phyloP scores from a whole-genome alignment of 2,113 vertebrate species.

The Gymnogyps californianus region DNA sequence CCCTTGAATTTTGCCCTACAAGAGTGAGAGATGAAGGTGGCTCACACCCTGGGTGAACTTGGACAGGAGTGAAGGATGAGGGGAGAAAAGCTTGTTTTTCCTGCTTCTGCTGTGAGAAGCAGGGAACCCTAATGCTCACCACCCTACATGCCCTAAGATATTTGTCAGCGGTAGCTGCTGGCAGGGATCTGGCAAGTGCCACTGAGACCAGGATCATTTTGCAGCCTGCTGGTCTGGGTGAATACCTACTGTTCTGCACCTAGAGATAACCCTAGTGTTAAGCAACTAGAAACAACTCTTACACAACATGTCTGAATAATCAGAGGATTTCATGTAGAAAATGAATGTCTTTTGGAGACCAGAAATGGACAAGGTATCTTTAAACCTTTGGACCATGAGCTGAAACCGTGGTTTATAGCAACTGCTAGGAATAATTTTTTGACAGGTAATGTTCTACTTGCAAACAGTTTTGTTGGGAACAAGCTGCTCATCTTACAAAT shows the following conservation, averaged over 20 bases:
- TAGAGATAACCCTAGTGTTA: neutral
- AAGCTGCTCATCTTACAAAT: neutral
- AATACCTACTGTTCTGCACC: neutral
- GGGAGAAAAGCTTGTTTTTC: neutral
- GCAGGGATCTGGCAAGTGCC: neutral
- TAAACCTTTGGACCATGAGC: neutral
- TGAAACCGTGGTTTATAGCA: neutral
- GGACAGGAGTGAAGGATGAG: neutral
- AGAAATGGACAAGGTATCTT: neutral
- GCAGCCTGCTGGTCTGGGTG: neutral
- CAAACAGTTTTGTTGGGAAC: neutral
- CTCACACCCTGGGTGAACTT: neutral
- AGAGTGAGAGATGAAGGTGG: neutral
- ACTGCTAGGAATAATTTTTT: neutral
- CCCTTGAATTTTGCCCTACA: neutral
- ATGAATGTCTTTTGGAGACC: neutral
- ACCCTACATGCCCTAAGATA: neutral
- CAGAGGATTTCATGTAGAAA: neutral
- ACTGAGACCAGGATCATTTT: neutral
- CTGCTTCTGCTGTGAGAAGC: neutral
- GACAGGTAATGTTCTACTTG: neutral
- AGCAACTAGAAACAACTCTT: neutral
- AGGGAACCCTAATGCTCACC: neutral
- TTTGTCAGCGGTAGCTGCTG: neutral
- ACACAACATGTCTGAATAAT: neutral